phyloP scores from a whole-genome alignment of 2,113 vertebrate genomes.

The Stomatorhinus ivindoensis region DNA sequence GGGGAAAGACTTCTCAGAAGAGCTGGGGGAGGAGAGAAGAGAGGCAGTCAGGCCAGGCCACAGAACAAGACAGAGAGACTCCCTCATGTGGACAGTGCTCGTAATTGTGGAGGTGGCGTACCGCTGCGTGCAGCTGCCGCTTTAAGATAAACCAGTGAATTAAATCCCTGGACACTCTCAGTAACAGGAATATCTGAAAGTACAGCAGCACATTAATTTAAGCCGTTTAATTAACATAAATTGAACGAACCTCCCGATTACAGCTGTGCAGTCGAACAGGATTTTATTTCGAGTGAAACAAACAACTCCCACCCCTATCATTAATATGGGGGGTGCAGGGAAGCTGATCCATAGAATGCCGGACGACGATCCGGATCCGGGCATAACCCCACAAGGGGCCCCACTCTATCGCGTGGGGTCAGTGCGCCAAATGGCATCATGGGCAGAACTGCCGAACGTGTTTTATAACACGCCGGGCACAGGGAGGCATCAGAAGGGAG shows the following conservation, averaged over 20 bases:
- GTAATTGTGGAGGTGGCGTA: neutral
- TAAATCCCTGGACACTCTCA: neutral
- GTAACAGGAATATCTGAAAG: neutral
- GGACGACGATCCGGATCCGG: neutral
- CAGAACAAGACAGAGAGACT: neutral
- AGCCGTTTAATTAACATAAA: neutral
- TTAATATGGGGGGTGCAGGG: neutral
- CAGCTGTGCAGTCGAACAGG: neutral
- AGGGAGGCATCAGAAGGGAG: neutral
- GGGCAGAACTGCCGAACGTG: neutral
- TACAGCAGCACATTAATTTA: neutral
- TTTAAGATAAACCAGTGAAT: neutral
- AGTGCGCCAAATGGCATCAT: neutral
- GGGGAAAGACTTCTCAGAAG: constrained; percentile 95
- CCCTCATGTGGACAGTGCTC: neutral
- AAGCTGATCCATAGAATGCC: neutral
- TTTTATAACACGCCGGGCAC: neutral
- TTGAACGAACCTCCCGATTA: neutral
- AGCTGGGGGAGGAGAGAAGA: constrained; percentile 63
- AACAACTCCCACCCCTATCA: neutral
- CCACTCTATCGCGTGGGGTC: neutral
- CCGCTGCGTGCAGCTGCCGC: neutral
- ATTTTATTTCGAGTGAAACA: neutral
- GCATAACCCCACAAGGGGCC: no score
- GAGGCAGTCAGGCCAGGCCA: constrained; percentile 7